phyloP scores from a whole-genome alignment of 2,888 invertebrate species.

The Dorcus hopei region DNA sequence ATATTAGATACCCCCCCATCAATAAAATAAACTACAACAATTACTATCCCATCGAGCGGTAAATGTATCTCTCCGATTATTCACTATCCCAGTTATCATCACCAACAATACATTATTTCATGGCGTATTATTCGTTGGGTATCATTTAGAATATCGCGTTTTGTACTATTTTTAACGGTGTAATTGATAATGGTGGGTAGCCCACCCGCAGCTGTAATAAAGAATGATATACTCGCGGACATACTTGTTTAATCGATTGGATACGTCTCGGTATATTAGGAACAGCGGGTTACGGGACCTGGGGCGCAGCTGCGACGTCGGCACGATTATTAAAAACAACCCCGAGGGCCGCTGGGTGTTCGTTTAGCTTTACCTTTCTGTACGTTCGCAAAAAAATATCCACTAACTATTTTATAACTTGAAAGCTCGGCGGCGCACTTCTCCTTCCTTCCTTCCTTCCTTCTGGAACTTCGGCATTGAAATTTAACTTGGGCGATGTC shows the following conservation, averaged over 20 bases:
- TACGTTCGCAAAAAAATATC: conserved; percentile 7
- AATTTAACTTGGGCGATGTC: not conserved
- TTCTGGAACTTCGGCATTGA: not conserved
- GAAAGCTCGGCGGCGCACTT: not conserved
- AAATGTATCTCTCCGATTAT: too few species aligned
- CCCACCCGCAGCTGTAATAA: not conserved
- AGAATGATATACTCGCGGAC: conserved; percentile 29
- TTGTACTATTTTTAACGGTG: not conserved
- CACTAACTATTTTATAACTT: not conserved
- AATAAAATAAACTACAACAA: too few species aligned
- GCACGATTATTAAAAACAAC: conserved; percentile 33
- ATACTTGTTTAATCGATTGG: conserved; percentile 42
- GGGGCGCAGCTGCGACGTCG: conserved; percentile 34
- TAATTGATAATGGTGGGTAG: not conserved
- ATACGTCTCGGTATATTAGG: conserved; percentile 35
- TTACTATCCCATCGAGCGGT: too few species aligned
- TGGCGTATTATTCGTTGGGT: too few species aligned
- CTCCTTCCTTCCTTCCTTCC: not conserved
- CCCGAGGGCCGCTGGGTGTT: conserved; percentile 25
- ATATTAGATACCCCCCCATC: too few species aligned
- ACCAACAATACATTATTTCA: too few species aligned
- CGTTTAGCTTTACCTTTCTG: conserved; percentile 14
- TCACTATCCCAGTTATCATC: too few species aligned
- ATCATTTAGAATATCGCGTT: too few species aligned
- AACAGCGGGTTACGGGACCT: conserved; percentile 27